These are phyloP conservation scores for Lordiphosa andalusiaca DNA, from an alignment of 2,888 invertebrate species.

Conservation along the genomic window DNA sequence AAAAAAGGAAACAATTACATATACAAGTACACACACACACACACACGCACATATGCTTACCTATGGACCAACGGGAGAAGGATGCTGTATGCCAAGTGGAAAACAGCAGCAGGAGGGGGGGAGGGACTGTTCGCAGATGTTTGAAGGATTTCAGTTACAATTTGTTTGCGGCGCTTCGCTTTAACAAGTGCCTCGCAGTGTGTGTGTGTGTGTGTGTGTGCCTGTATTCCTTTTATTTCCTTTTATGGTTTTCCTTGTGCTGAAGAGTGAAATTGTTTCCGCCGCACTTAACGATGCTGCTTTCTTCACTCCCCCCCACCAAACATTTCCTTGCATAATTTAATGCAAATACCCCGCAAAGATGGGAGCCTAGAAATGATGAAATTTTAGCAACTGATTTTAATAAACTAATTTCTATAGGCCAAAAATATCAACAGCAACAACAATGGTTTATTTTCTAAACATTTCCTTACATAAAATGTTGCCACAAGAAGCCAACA, in stretches of 20 bases:
- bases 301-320: constrained; percentile 12
- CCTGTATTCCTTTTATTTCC: constrained; percentile 54
- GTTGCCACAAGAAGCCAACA: no score
- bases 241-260: constrained; percentile 55
- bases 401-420: neutral
- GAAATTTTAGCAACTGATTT: constrained; percentile 12
- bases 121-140: constrained; percentile 46
- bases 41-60: constrained; percentile 9
- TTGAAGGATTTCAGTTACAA: constrained; percentile 73
- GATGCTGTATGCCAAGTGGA: constrained; percentile 12
- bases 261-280: constrained; percentile 75
- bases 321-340: constrained; percentile 72
- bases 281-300: constrained; percentile 71
- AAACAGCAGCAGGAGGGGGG: constrained; percentile 1
- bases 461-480: no score
- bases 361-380: constrained; percentile 1
- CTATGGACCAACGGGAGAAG: constrained; percentile 10
- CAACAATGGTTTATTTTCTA: neutral
- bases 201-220: constrained; percentile 7
- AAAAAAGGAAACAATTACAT: constrained; percentile 69
- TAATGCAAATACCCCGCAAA: constrained; percentile 60
- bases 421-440: neutral
- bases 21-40: constrained; percentile 27
- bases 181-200: constrained; percentile 33
- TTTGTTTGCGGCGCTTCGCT: constrained; percentile 56